Evolutionary conservation across 2,113 vertebrate species (phyloP).

Genomic region (Agapornis roseicollis): DNA sequence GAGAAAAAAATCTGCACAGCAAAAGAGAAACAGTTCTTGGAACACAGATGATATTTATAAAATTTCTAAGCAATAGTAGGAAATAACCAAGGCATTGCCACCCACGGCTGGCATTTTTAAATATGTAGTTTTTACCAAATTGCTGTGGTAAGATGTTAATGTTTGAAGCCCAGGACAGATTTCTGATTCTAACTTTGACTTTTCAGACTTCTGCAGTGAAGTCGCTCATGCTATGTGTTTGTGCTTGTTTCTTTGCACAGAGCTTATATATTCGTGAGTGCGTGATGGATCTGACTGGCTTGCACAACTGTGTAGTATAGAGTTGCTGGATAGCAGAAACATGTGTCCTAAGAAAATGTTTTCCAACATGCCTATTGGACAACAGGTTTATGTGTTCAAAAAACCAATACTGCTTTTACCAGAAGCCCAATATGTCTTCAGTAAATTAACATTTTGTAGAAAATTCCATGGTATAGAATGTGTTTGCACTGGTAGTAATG

Average conservation of each 20-base stretch:
- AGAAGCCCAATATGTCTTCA: neutral
- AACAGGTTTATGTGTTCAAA: neutral
- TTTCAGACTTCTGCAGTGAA: neutral
- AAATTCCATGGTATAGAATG: neutral
- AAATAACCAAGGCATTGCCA: neutral
- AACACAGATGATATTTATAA: neutral
- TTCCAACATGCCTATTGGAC: neutral
- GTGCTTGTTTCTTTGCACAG: neutral
- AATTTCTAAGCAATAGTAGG: neutral
- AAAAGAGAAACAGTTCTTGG: neutral
- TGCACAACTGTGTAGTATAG: neutral
- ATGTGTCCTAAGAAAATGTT: neutral
- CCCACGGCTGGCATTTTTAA: neutral
- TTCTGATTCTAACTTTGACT: neutral
- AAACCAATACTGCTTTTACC: neutral
- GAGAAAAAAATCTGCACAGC: neutral
- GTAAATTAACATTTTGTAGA: neutral
- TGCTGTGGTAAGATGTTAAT: neutral
- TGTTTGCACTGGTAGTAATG: neutral
- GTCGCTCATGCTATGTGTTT: neutral
- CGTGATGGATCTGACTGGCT: neutral
- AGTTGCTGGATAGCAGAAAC: neutral
- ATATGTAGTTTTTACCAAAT: neutral
- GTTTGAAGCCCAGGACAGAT: neutral
- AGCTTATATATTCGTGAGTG: neutral